Evolutionary conservation across 2,797 vertebrate species (phyloP).

Genomic region (Trematomus bernacchii): DNA sequence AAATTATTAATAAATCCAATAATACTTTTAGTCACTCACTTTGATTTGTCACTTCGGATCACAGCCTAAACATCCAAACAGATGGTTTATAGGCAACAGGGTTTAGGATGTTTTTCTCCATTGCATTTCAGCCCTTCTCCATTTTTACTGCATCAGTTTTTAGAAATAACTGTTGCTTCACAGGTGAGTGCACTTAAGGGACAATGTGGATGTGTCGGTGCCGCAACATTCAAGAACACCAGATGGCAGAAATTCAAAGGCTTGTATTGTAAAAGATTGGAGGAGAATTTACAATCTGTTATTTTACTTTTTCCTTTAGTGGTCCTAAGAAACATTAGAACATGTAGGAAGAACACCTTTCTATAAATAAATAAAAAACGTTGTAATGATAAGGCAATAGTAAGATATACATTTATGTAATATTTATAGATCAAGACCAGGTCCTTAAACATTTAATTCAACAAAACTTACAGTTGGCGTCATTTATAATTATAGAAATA

Average conservation of each 20-base stretch:
- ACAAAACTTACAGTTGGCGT: slow-evolving; percentile 3
- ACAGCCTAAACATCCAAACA: background rate
- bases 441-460: background rate
- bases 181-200: slow-evolving; percentile 20
- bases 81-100: background rate
- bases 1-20: background rate
- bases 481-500: slow-evolving; percentile 33
- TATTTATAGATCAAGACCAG: background rate
- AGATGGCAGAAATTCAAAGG: slow-evolving; percentile 36
- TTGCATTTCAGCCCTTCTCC: background rate
- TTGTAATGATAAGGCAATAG: background rate
- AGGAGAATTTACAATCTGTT: background rate
- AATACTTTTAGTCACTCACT: background rate
- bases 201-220: background rate
- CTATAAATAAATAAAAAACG: background rate
- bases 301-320: background rate
- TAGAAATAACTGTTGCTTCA: slow-evolving; percentile 21
- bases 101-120: background rate
- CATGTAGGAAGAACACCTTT: background rate
- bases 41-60: background rate
- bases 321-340: background rate
- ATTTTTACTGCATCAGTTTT: slow-evolving; percentile 17
- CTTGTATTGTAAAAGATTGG: background rate
- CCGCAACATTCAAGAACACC: slow-evolving; percentile 27
- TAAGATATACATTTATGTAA: background rate